Base-by-base conservation (phyloP, 2,113 vertebrate species). In the Saguinus imperator region DNA sequence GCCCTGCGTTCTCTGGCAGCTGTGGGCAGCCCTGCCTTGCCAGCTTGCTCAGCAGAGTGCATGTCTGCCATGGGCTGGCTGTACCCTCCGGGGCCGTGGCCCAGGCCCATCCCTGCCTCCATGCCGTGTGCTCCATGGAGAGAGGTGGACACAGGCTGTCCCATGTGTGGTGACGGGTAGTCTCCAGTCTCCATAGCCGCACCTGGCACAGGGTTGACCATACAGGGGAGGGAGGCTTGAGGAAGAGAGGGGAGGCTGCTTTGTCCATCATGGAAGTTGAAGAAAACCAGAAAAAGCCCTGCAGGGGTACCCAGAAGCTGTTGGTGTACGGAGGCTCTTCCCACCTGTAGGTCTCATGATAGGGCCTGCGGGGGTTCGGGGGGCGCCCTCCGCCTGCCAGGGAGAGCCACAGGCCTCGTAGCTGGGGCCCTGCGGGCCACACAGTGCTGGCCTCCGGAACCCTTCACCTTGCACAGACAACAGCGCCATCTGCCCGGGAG, bases 91-190 rank as follows among this genome's bases (percentile, higher is more conserved):
- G 72, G 37, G 72, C 72, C 2, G 20, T 72, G 70, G n/a, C n/a
- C n/a, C 20, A 40, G n/a, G 70, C n/a, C 18, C 8, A 4, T 17
- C 68, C 35, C 17, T 68, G 66, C 29, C 32, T 29, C 66, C 66
- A 32, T 8, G 16, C 3, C 0, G 16, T 35, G 32, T 3, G 6
- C 32, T 35, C 35, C 17, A 3, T 3, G 70, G n/a, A 20, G n/a
- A n/a, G n/a, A 21, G 9, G n/a, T n/a, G 18, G n/a, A 72, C n/a
- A 0, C 3, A 72, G 70, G 70, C 20, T 37, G 20, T 72, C 70
- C 70, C n/a, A 72, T 72, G n/a, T 21, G 70, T 72, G n/a, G 70
- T 37, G 70, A 40, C 20, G 11, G 8, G 8, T 70, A 8, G 68
- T 70, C 68, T 70, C 68, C 68, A 8, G 68, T 70, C 68, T 70